These are phyloP conservation scores for Lutjanus erythropterus DNA, from an alignment of 2,113 vertebrate genomes.

Conservation along the genomic window DNA sequence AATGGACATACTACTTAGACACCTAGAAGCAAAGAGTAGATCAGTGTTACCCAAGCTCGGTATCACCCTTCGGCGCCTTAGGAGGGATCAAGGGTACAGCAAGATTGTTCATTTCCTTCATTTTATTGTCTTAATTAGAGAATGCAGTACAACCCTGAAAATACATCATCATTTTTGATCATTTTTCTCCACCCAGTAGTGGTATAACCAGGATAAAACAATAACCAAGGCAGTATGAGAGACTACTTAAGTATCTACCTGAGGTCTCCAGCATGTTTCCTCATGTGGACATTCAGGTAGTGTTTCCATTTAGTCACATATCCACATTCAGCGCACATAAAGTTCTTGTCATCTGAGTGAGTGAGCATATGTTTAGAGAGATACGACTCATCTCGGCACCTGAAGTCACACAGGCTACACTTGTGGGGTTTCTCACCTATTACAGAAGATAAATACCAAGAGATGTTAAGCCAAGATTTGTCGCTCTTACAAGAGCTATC, in stretches of 20 bases:
- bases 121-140: too few relatives aligned
- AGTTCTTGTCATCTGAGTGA: conserved; percentile 93
- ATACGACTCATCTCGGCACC: conserved; percentile 95
- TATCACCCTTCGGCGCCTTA: too few relatives aligned
- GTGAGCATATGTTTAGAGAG: conserved; percentile 98
- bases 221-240: background rate
- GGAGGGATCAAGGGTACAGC: background rate
- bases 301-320: conserved; percentile 99
- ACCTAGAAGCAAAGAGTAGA: background rate
- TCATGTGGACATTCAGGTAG: conserved; percentile 96
- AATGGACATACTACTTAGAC: too few relatives aligned
- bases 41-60: too few relatives aligned
- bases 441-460: conserved; percentile 1
- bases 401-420: conserved; percentile 94
- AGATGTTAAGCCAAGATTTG: background rate
- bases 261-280: conserved; percentile 97
- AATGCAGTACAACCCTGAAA: too few relatives aligned
- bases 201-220: background rate
- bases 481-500: background rate
- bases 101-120: too few relatives aligned
- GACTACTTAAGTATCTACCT: conserved; percentile 80
- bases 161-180: background rate
- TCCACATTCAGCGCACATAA: conserved; percentile 97
- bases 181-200: background rate
- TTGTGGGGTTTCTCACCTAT: conserved; percentile 97